Percentiles rank a stretch among this genome's conserved stretches.
Evolutionary conservation across 2,888 invertebrate species (phyloP).

Genomic region (Caenorhabditis sp.): DNA sequence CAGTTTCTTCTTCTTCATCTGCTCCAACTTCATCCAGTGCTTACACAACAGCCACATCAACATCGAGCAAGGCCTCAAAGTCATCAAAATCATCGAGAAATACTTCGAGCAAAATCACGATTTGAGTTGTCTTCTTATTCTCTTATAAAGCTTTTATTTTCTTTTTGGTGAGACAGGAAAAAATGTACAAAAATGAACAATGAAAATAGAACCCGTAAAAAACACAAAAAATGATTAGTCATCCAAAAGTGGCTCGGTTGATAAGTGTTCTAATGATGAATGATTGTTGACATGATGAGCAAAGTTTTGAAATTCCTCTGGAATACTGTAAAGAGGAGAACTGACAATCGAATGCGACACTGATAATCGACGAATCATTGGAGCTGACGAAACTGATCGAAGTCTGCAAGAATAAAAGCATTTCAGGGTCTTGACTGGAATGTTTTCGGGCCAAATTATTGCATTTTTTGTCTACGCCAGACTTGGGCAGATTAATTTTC

Average conservation of each 20-base stretch:
- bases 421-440: no score
- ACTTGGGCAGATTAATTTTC: no score
- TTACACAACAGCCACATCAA: neutral
- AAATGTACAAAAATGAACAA: conserved; percentile 2
- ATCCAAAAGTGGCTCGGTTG: conserved; percentile 29
- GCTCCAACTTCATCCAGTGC: neutral
- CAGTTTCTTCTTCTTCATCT: neutral
- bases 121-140: neutral
- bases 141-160: neutral
- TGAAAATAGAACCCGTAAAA: neutral
- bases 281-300: conserved; percentile 6
- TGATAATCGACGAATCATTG: conserved; percentile 47
- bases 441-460: conserved; percentile 2
- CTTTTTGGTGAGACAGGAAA: neutral
- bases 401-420: conserved; percentile 11
- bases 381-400: conserved; percentile 46
- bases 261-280: conserved; percentile 29
- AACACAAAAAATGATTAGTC: conserved; percentile 7
- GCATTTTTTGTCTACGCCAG: no score
- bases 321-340: conserved; percentile 59
- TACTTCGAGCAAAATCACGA: neutral
- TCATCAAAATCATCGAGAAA: neutral
- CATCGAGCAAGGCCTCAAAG: neutral
- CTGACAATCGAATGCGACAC: conserved; percentile 54
- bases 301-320: conserved; percentile 42